A percentile compares a stretch with the other conserved stretches of the same genome.
phyloP scores from a whole-genome alignment of 2,888 invertebrate species.

The Coremacera marginata region DNA sequence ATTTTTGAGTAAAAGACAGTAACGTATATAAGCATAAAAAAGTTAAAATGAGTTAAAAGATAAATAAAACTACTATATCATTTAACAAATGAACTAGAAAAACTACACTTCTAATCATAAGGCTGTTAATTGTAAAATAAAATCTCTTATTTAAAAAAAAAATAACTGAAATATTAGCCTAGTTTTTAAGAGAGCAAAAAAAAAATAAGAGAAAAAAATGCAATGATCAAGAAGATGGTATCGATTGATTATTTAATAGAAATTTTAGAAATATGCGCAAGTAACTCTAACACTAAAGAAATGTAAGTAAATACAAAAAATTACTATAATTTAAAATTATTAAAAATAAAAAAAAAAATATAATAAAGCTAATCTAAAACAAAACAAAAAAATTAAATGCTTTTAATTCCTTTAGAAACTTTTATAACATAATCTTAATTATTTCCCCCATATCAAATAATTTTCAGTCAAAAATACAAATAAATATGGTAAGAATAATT shows the following conservation, averaged over 20 bases:
- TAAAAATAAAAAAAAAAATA: conserved; percentile 37
- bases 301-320: conserved; percentile 38
- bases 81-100: conserved; percentile 45
- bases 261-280: conserved; percentile 10
- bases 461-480: no score
- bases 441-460: no score
- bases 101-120: conserved; percentile 62
- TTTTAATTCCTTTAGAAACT: neutral
- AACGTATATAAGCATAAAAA: conserved; percentile 39
- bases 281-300: neutral
- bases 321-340: conserved; percentile 2
- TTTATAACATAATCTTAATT: no score
- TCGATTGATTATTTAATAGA: conserved; percentile 53
- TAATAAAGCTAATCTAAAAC: conserved; percentile 45
- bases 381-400: conserved; percentile 46
- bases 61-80: conserved; percentile 37
- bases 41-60: conserved; percentile 50
- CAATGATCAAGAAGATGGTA: conserved; percentile 45
- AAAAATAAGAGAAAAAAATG: conserved; percentile 30
- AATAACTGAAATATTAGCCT: conserved; percentile 33
- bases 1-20: conserved; percentile 11
- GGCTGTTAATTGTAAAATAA: conserved; percentile 67
- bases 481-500: no score
- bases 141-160: conserved; percentile 44
- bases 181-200: conserved; percentile 10